phyloP scores from a whole-genome alignment of 1,140 invertebrate genomes.

The Sarcophaga peregrina region DNA sequence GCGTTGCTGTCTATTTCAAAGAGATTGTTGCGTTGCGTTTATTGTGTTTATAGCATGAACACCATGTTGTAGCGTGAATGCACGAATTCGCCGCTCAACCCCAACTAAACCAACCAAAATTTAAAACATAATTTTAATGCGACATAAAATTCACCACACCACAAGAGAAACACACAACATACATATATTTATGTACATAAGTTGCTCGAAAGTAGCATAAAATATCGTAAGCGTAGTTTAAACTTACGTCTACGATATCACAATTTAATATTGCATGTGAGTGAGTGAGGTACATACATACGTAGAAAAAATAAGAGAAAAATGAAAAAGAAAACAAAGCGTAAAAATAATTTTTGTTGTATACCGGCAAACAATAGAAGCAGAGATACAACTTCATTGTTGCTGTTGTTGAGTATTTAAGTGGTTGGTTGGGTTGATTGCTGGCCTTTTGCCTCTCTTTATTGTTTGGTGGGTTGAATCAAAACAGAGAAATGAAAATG shows the following conservation, averaged over 20 bases:
- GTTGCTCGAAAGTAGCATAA: background rate
- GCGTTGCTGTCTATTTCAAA: no score
- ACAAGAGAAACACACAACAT: background rate
- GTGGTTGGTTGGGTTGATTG: background rate
- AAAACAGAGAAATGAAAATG: background rate
- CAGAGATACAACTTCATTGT: no score
- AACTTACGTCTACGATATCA: background rate
- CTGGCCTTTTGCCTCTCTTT: background rate
- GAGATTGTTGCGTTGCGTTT: no score
- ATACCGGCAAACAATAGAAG: background rate
- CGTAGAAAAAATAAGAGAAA: background rate
- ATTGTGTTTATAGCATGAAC: no score
- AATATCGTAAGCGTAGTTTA: background rate
- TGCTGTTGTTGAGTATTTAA: background rate
- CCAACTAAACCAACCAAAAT: background rate
- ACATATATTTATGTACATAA: background rate
- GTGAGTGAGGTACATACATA: background rate
- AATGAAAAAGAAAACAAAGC: background rate
- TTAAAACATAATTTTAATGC: background rate
- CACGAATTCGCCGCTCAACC: conserved; percentile 2
- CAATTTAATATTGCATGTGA: background rate
- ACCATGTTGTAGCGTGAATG: no score
- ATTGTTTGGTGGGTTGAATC: no score
- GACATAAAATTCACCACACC: background rate
- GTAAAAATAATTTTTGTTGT: background rate